Conservation (phyloP, 1,140 invertebrate species). For the Aphaenogaster rudis region DNA sequence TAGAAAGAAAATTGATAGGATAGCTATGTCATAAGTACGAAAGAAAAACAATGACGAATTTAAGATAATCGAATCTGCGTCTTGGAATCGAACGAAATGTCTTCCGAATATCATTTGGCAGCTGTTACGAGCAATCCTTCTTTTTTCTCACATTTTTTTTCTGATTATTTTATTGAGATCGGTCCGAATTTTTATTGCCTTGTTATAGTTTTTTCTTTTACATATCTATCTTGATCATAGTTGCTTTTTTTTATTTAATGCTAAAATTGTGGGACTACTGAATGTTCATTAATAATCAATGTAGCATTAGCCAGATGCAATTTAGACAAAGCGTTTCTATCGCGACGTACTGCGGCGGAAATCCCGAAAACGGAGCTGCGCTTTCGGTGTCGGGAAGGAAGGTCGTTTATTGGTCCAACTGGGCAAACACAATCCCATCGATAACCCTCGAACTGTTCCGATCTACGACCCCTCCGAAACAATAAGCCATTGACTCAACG, state of each 20-base stretch:
- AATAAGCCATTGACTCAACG: slow-evolving; percentile 85
- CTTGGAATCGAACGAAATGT: slow-evolving; percentile 49
- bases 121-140: slow-evolving; percentile 59
- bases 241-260: slow-evolving; percentile 11
- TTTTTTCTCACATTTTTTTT: slow-evolving; percentile 41
- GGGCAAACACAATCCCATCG: slow-evolving; percentile 83
- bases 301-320: slow-evolving; percentile 12
- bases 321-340: slow-evolving; percentile 36
- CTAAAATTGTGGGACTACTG: background rate
- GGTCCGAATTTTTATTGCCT: slow-evolving; percentile 8
- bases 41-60: slow-evolving; percentile 12
- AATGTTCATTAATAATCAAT: slow-evolving; percentile 34
- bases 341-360: slow-evolving; percentile 36
- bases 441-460: slow-evolving; percentile 76
- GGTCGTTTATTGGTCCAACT: slow-evolving; percentile 81
- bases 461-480: slow-evolving; percentile 79
- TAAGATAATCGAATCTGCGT: slow-evolving; percentile 46
- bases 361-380: slow-evolving; percentile 62
- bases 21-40: background rate
- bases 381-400: slow-evolving; percentile 51
- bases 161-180: background rate
- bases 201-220: background rate
- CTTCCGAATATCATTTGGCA: slow-evolving; percentile 54
- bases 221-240: background rate
- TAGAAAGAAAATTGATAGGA: background rate